Percentiles rank a stretch among this genome's conserved stretches.
Evolutionary conservation across 2,797 vertebrate genomes (phyloP).

Genomic region (Petrocephalus sullivani): DNA sequence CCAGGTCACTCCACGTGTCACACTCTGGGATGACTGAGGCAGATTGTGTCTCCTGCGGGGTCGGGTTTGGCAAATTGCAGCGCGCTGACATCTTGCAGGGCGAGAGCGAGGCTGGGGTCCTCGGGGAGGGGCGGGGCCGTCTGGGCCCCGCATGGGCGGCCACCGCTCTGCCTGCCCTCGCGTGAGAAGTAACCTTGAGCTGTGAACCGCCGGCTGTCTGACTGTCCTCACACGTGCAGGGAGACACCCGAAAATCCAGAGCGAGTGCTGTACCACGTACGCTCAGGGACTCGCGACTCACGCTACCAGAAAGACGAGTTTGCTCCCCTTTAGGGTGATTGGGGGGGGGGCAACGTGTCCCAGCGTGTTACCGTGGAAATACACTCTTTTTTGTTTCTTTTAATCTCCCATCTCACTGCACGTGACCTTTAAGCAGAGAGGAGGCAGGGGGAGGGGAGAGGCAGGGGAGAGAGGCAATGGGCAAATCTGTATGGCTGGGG

Average conservation of each 20-base stretch:
- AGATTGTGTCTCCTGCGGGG: not conserved
- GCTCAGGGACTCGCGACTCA: not conserved
- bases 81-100: constrained; percentile 35
- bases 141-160: constrained; percentile 52
- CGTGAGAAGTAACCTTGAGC: not conserved
- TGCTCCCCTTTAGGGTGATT: constrained; percentile 15
- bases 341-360: not conserved
- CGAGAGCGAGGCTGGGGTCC: constrained; percentile 35
- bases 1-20: not conserved
- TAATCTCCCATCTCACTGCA: constrained; percentile 22
- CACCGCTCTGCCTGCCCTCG: constrained; percentile 51
- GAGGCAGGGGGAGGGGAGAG: not conserved
- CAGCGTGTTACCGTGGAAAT: constrained; percentile 6
- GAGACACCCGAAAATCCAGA: not conserved
- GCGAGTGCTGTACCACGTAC: not conserved
- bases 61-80: constrained; percentile 11
- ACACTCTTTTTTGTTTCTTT: constrained; percentile 10
- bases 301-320: constrained; percentile 20
- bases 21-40: not conserved
- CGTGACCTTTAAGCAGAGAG: constrained; percentile 10
- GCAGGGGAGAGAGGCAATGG: not conserved
- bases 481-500: not conserved
- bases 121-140: constrained; percentile 32
- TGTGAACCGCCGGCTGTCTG: not conserved
- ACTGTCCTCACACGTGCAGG: not conserved